Base-by-base conservation (phyloP, 2,888 invertebrate genomes). In the Artemia sp. region DNA sequence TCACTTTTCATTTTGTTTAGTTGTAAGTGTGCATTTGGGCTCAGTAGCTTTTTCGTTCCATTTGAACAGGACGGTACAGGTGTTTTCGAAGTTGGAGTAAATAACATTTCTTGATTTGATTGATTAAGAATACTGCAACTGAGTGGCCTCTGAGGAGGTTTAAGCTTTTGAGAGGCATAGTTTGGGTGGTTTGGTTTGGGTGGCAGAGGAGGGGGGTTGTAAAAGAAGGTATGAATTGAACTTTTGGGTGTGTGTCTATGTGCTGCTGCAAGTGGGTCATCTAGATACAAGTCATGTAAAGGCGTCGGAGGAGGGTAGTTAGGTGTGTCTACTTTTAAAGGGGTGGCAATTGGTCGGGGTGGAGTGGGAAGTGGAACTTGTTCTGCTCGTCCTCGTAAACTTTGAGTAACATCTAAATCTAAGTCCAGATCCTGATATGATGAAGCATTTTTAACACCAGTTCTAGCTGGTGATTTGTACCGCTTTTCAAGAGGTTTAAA, bases 301-400 rank as follows among this genome's bases (percentile, higher is more conserved):
- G 64, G 64, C n/a, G 64, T 58, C 8, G 64, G 64, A 58, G 64
- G 64, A 19, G 64, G 64, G 64, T 58, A 58, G 10, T 58, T 58
- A 2, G 64, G 64, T 10, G 64, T 58, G 9, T 58, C 24, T 24
- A n/a, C 64, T 24, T 58, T n/a, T 58, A 58, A 8, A 24, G 64
- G 14, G 14, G 64, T 19, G n/a, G 8, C 10, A 24, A 58, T 10
- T n/a, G 64, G 64, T 58, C 64, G n/a, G 64, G 64, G 64, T 19
- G 64, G 64, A 24, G 64, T 58, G 9, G 64, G 64, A n/a, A 58
- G 64, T n/a, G 64, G 11, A 24, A 58, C 24, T 9, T 24, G 64
- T 19, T 19, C 24, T 58, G 64, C 11, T 58, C 64, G 9, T n/a
- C 64, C 24, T 58, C 64, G n/a, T 19, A 58, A 24, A n/a, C 14